These are phyloP conservation scores for Sebastes elongatus DNA, from an alignment of 2,797 vertebrate species.

Conservation along the genomic window DNA sequence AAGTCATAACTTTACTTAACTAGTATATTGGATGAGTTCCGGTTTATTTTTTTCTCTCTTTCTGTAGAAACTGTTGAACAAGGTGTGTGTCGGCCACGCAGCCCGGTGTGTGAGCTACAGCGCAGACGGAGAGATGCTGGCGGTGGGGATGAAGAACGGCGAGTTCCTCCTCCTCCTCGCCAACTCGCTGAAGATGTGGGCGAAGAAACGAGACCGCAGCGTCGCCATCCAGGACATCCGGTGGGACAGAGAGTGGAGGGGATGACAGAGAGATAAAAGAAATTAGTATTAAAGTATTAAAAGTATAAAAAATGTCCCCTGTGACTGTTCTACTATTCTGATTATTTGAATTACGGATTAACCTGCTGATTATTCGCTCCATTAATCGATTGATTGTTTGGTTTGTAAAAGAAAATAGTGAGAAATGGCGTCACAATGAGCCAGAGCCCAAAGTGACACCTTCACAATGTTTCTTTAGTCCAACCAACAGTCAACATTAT, in stretches of 20 bases:
- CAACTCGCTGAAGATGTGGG: constrained; percentile 93
- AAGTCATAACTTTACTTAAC: not conserved
- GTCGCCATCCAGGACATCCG: constrained; percentile 92
- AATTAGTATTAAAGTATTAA: not conserved
- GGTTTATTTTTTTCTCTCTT: not conserved
- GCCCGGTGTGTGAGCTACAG: constrained; percentile 91
- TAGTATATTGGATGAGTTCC: not conserved
- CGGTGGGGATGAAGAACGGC: constrained; percentile 96
- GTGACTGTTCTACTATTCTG: not conserved
- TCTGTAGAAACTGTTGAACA: constrained; percentile 91
- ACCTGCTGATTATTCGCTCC: not conserved
- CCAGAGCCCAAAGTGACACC: no score
- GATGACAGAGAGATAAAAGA: not conserved
- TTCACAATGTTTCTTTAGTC: no score
- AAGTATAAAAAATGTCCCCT: not conserved
- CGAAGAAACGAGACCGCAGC: constrained; percentile 95
- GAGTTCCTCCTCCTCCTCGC: constrained; percentile 93
- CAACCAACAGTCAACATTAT: not conserved
- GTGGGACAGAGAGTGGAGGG: constrained; percentile 61
- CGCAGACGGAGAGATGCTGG: constrained; percentile 93
- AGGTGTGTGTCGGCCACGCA: constrained; percentile 90
- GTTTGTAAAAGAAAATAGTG: not conserved
- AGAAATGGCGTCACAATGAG: not conserved
- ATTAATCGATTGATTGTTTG: no score
- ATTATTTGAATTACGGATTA: not conserved